These are phyloP conservation scores for Noturus placidus DNA, from an alignment of 2,113 vertebrate genomes.

Conservation along the genomic window DNA sequence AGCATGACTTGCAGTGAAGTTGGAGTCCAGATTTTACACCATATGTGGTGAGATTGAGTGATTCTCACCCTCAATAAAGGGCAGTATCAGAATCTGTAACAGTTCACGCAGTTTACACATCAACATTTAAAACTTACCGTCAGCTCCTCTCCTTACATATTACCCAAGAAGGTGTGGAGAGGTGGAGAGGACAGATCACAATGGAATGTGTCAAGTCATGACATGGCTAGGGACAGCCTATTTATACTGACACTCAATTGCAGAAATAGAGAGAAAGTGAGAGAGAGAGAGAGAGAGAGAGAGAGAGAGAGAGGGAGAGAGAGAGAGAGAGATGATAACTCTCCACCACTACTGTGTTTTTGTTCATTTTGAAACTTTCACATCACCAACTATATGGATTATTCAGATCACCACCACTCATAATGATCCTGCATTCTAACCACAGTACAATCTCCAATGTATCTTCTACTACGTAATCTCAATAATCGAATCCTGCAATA, in stretches of 20 bases:
- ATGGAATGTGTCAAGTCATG: conserved; percentile 67
- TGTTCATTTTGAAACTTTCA: conserved; percentile 22
- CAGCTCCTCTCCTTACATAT: conserved; percentile 16
- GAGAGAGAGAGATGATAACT: neutral
- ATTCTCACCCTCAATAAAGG: neutral
- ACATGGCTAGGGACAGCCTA: conserved; percentile 68
- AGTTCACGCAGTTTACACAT: neutral
- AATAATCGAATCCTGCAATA: neutral
- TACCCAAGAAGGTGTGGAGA: conserved; percentile 67
- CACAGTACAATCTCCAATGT: neutral
- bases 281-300: conserved; percentile 13
- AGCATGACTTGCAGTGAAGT: neutral
- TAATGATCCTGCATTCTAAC: neutral
- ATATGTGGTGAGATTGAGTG: neutral
- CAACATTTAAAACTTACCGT: neutral
- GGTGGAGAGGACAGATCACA: conserved; percentile 49
- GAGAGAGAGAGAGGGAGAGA: conserved; percentile 1
- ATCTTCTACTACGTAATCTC: neutral
- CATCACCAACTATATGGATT: neutral
- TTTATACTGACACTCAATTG: conserved; percentile 71
- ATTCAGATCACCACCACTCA: neutral
- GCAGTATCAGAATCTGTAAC: neutral
- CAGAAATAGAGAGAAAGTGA: conserved; percentile 4
- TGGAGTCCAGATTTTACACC: neutral
- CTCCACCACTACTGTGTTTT: neutral